Evolutionary conservation across 2,797 vertebrate species (phyloP).

Genomic region (Menidia menidia): DNA sequence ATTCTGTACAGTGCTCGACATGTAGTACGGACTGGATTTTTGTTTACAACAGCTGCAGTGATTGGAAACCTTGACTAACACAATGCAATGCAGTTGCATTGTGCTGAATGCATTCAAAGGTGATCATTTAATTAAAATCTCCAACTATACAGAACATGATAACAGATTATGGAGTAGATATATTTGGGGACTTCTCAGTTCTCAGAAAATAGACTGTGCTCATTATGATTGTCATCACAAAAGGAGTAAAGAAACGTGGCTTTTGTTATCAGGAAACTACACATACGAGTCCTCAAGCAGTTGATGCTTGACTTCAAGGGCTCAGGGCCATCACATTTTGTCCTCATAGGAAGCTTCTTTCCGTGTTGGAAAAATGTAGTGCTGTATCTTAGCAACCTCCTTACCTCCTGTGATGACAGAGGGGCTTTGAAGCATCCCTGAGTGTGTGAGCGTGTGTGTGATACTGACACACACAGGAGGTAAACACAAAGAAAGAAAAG

Average conservation of each 20-base stretch:
- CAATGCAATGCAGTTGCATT: too few relatives aligned
- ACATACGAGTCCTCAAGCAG: neutral
- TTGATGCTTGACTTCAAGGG: conserved; percentile 27
- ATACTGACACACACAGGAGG: neutral
- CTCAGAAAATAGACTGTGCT: too few relatives aligned
- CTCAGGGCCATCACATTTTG: conserved; percentile 8
- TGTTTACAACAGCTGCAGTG: too few relatives aligned
- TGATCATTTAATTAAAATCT: too few relatives aligned
- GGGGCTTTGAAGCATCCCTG: conserved; percentile 25
- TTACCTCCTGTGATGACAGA: conserved; percentile 36
- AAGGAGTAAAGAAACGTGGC: neutral
- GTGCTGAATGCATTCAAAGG: too few relatives aligned
- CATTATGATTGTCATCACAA: too few relatives aligned
- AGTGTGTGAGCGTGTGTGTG: neutral
- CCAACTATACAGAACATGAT: too few relatives aligned
- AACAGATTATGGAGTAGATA: too few relatives aligned
- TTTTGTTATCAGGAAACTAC: neutral
- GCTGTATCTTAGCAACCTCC: conserved; percentile 71
- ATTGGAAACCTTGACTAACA: too few relatives aligned
- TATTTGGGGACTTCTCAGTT: too few relatives aligned
- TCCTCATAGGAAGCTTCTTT: conserved; percentile 27
- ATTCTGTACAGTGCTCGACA: too few relatives aligned
- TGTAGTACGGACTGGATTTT: too few relatives aligned
- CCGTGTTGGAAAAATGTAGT: conserved; percentile 22
- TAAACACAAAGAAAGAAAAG: neutral